These are phyloP conservation scores for Fopius arisanus DNA, from an alignment of 1,140 invertebrate genomes.

Conservation along the genomic window DNA sequence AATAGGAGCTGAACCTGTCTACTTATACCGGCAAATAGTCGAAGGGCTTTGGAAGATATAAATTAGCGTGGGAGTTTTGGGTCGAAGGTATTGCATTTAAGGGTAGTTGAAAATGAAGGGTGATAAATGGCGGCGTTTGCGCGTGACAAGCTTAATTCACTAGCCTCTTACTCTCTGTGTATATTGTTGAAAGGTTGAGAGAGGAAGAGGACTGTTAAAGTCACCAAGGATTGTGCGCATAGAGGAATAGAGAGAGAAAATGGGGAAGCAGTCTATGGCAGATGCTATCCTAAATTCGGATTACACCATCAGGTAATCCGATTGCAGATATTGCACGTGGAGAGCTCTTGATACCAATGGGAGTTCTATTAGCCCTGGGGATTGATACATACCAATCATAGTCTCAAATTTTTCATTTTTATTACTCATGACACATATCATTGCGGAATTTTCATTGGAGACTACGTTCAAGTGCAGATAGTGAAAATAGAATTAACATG, in stretches of 20 bases:
- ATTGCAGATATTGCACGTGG: slow-evolving; percentile 23
- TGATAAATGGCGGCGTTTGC: slow-evolving; percentile 37
- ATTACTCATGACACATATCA: too few relatives aligned
- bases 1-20: slow-evolving; percentile 4
- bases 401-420: too few relatives aligned
- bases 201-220: not conserved
- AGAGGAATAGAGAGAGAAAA: not conserved
- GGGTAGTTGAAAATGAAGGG: slow-evolving; percentile 29
- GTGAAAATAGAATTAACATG: too few relatives aligned
- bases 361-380: slow-evolving; percentile 4
- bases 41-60: slow-evolving; percentile 17
- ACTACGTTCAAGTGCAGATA: too few relatives aligned
- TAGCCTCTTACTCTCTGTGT: slow-evolving; percentile 13
- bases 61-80: slow-evolving; percentile 17
- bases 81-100: slow-evolving; percentile 13
- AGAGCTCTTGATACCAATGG: not conserved
- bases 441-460: too few relatives aligned
- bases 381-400: not conserved
- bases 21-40: slow-evolving; percentile 23
- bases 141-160: slow-evolving; percentile 36
- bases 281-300: slow-evolving; percentile 47
- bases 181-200: slow-evolving; percentile 1
- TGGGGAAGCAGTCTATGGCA: slow-evolving; percentile 31
- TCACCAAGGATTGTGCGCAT: not conserved
- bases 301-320: slow-evolving; percentile 44